phyloP scores from a whole-genome alignment of 2,888 invertebrate species.

The Gymnocheta viridis region DNA sequence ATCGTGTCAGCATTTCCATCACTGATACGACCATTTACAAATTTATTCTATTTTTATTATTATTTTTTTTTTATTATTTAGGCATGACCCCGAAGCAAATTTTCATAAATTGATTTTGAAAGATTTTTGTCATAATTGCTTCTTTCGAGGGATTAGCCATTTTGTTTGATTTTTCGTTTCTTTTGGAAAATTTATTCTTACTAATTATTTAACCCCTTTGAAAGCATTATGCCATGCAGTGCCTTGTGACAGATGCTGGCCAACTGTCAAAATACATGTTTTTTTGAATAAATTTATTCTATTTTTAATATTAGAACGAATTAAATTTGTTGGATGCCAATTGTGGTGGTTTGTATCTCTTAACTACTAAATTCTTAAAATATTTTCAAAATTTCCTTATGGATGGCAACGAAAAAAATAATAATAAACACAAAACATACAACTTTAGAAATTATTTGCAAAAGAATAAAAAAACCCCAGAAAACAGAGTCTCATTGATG shows the following conservation, averaged over 20 bases:
- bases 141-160: background rate
- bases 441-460: constrained; percentile 28
- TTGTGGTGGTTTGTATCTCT: constrained; percentile 12
- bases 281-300: background rate
- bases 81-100: background rate
- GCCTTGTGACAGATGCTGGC: constrained; percentile 57
- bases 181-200: background rate
- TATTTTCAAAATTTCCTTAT: constrained; percentile 47
- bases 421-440: background rate
- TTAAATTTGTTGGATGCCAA: constrained; percentile 19
- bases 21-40: too few species aligned
- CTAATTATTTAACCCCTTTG: constrained; percentile 42
- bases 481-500: constrained; percentile 45
- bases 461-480: constrained; percentile 23
- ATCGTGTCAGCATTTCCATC: too few species aligned
- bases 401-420: constrained; percentile 13
- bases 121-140: background rate
- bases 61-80: too few species aligned
- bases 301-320: constrained; percentile 26
- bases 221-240: constrained; percentile 4
- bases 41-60: too few species aligned
- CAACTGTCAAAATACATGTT: constrained; percentile 54
- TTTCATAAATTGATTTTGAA: background rate
- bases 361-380: constrained; percentile 33
- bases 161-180: background rate